Conservation (phyloP, 2,888 invertebrate genomes). For the Bugulina stolonifera region DNA sequence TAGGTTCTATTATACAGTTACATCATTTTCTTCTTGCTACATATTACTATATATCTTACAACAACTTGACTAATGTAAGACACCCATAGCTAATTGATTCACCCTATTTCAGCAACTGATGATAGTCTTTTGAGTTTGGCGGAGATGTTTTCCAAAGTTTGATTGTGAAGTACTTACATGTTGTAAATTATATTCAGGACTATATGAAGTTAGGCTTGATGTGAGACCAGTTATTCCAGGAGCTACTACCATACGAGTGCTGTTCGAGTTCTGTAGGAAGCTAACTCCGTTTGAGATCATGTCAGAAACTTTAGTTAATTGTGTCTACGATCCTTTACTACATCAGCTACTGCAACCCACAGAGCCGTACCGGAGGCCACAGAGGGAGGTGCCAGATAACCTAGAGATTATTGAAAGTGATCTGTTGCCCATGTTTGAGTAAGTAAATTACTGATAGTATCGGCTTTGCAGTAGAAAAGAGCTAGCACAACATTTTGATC, state of each 20-base stretch:
- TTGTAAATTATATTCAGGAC: neutral
- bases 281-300: neutral
- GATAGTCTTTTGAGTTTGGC: no score
- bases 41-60: no score
- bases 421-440: slow-evolving; percentile 7
- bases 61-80: no score
- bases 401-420: neutral
- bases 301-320: neutral
- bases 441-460: neutral
- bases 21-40: no score
- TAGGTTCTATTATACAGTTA: no score
- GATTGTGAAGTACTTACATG: no score
- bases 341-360: slow-evolving; percentile 34
- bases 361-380: slow-evolving; percentile 33
- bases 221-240: neutral
- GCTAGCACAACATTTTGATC: no score
- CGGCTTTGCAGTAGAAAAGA: no score
- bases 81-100: no score
- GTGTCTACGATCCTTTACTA: neutral
- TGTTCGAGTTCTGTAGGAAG: neutral
- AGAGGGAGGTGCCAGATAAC: neutral
- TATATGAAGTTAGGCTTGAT: neutral
- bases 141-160: no score
- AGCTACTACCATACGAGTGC: neutral
- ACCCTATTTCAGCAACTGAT: no score